Base-by-base conservation (phyloP, 2,888 invertebrate genomes). In the Stenodema calcarata region DNA sequence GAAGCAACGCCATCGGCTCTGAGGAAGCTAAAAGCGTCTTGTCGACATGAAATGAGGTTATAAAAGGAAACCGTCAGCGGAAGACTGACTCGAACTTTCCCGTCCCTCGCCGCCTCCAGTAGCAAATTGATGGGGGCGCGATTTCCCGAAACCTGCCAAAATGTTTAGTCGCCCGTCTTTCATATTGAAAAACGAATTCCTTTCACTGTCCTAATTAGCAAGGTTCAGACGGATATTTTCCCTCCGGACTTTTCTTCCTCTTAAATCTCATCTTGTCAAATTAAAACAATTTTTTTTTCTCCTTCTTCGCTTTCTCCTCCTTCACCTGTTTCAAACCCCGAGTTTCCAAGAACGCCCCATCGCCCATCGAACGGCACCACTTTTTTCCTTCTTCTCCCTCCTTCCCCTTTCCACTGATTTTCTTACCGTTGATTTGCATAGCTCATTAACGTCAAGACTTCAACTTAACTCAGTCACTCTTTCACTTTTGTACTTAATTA, bases 181-280 rank as follows among this genome's bases (percentile, higher is more conserved):
- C 76, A 87, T 73, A 83, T 78, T 87, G 87, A 79, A 84, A 84
- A 85, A 85, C 87, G 87, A 78, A 87, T 87, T 87, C 87, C 87
- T 87, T 87, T 87, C 87, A 85, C 84, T 84, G 84, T 85, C 84
- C 82, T 87, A 87, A 87, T 87, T 87, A 87, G 87, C 79, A 23
- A 62, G 54, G 54, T 86, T 42, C 78, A 78, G 86, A 76, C 86
- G 54, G 86, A 79, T 86, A 86, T 86, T 83, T 83, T 35, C 79
- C 73, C 44, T 23, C 41, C 30, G 14, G 76, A 50, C 86, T 70
- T 54, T 80, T 80, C 54, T n/a, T n/a, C 85, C 75, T 73, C 70
- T 87, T 87, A 88, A 88, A 86, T 87, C 88, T 88, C 87, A 87
- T 88, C 88, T 69, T 87, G 88, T 88, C 88, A 87, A 88, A 88